A percentile compares a stretch with the other conserved stretches of the same genome.
These are phyloP conservation scores for Luffia ferchaultella DNA, from an alignment of 2,888 invertebrate genomes.

Conservation along the genomic window DNA sequence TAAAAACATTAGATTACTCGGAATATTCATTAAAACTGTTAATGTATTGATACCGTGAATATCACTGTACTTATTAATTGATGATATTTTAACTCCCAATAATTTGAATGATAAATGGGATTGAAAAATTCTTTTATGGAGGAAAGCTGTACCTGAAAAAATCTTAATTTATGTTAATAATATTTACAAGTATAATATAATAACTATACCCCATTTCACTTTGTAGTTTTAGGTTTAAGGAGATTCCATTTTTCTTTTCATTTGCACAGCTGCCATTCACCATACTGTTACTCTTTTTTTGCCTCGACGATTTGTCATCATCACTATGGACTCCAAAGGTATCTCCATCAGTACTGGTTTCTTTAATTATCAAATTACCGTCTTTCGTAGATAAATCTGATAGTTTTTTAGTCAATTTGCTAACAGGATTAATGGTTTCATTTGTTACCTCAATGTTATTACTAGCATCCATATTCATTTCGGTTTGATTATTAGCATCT, in stretches of 20 bases:
- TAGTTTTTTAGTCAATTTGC: slow-evolving; percentile 33
- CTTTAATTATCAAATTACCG: slow-evolving; percentile 32
- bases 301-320: slow-evolving; percentile 32
- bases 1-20: too few species aligned
- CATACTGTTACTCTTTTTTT: background rate
- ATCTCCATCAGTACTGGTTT: slow-evolving; percentile 20
- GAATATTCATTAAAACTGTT: too few species aligned
- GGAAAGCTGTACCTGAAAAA: too few species aligned
- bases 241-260: slow-evolving; percentile 47
- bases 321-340: slow-evolving; percentile 24
- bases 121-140: too few species aligned
- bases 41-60: too few species aligned
- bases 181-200: background rate
- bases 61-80: too few species aligned
- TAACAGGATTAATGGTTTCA: slow-evolving; percentile 8
- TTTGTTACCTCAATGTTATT: slow-evolving; percentile 16
- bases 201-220: slow-evolving; percentile 48
- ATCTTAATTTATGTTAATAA: too few species aligned
- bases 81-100: too few species aligned
- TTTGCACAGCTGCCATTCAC: slow-evolving; percentile 19
- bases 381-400: slow-evolving; percentile 49
- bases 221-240: slow-evolving; percentile 49
- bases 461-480: slow-evolving; percentile 18
- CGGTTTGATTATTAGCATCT: slow-evolving; percentile 24
- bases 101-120: too few species aligned